phyloP scores from a whole-genome alignment of 2,888 invertebrate species.

The Malachius bipustulatus region DNA sequence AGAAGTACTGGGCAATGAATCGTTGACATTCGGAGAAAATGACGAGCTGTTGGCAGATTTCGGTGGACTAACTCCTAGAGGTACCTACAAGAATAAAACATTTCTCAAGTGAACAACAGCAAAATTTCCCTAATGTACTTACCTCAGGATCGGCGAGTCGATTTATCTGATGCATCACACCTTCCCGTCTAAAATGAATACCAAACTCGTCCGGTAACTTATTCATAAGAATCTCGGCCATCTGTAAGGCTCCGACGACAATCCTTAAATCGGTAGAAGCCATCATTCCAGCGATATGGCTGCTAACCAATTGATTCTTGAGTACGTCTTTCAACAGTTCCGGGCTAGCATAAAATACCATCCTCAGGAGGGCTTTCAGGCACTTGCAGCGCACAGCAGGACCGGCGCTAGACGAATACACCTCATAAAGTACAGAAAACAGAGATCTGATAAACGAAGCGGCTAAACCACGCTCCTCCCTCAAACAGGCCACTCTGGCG shows the following conservation, averaged over 20 bases:
- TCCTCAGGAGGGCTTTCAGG: slow-evolving; percentile 85
- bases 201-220: slow-evolving; percentile 92
- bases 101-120: not conserved
- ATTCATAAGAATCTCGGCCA: slow-evolving; percentile 94
- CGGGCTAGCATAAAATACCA: slow-evolving; percentile 90
- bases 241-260: slow-evolving; percentile 92
- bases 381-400: slow-evolving; percentile 96
- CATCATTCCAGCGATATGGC: slow-evolving; percentile 97
- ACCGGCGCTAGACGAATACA: slow-evolving; percentile 96
- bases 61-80: slow-evolving; percentile 44
- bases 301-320: slow-evolving; percentile 72
- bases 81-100: slow-evolving; percentile 31
- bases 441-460: slow-evolving; percentile 59
- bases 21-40: slow-evolving; percentile 39
- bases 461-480: slow-evolving; percentile 58
- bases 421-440: slow-evolving; percentile 92
- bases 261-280: slow-evolving; percentile 93
- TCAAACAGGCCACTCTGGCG: slow-evolving; percentile 56
- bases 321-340: slow-evolving; percentile 68
- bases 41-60: slow-evolving; percentile 42
- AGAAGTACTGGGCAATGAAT: slow-evolving; percentile 35
- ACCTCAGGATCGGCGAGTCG: slow-evolving; percentile 60
- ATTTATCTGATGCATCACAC: slow-evolving; percentile 82
- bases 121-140: slow-evolving; percentile 10
- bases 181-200: slow-evolving; percentile 91